These are phyloP conservation scores for Pachycephus smyrnensis DNA, from an alignment of 2,888 invertebrate species.

Conservation along the genomic window DNA sequence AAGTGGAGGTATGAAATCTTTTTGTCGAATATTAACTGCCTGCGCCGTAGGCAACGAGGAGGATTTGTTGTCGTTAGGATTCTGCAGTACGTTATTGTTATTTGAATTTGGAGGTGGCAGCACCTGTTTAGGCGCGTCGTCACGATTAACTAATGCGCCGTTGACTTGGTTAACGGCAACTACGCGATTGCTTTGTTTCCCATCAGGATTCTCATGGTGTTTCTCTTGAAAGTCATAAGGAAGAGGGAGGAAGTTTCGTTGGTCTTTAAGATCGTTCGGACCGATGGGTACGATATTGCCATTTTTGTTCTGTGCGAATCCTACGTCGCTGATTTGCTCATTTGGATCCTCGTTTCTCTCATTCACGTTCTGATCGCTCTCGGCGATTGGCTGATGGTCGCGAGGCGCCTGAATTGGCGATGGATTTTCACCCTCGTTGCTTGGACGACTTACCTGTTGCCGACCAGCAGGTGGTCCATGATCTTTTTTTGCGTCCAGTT, in stretches of 20 bases:
- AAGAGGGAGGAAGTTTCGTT: constrained; percentile 33
- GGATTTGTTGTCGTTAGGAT: constrained; percentile 21
- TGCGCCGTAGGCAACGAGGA: constrained; percentile 26
- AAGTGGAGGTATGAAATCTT: neutral
- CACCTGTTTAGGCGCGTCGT: constrained; percentile 31
- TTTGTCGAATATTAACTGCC: neutral
- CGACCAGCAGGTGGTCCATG: constrained; percentile 16
- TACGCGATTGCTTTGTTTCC: neutral
- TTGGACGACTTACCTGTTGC: constrained; percentile 61
- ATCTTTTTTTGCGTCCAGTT: neutral
- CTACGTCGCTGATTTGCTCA: constrained; percentile 37
- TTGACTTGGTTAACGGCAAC: constrained; percentile 12
- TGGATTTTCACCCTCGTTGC: constrained; percentile 49
- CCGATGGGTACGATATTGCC: constrained; percentile 54
- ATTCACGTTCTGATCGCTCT: constrained; percentile 15
- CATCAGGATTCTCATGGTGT: neutral
- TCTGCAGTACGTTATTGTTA: constrained; percentile 17
- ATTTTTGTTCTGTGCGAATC: constrained; percentile 43
- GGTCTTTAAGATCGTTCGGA: constrained; percentile 41
- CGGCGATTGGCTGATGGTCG: constrained; percentile 43
- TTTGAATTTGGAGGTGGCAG: constrained; percentile 34
- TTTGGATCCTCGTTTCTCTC: constrained; percentile 35
- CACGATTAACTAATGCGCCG: constrained; percentile 17
- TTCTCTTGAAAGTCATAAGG: constrained; percentile 33
- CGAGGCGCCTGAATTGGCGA: constrained; percentile 53